Conservation (phyloP, 2,888 invertebrate species). For the Heteromurus nitidus region DNA sequence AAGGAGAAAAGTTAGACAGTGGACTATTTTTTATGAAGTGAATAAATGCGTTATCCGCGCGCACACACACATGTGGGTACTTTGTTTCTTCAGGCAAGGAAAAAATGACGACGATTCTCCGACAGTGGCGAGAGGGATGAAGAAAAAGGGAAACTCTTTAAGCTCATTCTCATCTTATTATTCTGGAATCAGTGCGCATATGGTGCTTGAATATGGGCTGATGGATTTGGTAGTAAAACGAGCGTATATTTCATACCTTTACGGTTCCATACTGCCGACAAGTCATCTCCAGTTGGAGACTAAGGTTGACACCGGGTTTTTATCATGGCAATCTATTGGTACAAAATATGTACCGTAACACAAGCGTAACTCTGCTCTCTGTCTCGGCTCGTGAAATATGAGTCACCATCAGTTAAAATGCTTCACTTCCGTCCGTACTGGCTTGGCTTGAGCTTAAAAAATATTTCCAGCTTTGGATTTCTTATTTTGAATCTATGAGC, state of each 20-base stretch:
- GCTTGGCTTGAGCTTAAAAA: no score
- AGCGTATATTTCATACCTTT: constrained; percentile 47
- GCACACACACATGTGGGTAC: neutral
- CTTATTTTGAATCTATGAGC: neutral
- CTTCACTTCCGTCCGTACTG: neutral
- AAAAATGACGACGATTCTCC: neutral
- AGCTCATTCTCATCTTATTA: neutral
- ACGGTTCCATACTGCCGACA: constrained; percentile 43
- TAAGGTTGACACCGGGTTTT: no score
- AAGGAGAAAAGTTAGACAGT: no score
- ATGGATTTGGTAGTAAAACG: constrained; percentile 26
- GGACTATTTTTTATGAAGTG: neutral
- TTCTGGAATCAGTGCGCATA: constrained; percentile 14
- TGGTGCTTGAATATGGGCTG: constrained; percentile 22
- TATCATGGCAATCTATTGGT: no score
- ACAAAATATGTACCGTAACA: no score
- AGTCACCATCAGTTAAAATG: no score
- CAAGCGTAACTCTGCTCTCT: no score
- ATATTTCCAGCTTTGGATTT: neutral
- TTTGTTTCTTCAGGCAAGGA: neutral
- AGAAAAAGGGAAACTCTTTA: neutral
- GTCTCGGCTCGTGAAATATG: neutral
- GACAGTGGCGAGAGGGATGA: constrained; percentile 19
- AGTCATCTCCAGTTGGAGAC: constrained; percentile 21
- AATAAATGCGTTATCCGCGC: neutral